Evolutionary conservation across 2,113 vertebrate genomes (phyloP).

Genomic region (Monopterus albus): DNA sequence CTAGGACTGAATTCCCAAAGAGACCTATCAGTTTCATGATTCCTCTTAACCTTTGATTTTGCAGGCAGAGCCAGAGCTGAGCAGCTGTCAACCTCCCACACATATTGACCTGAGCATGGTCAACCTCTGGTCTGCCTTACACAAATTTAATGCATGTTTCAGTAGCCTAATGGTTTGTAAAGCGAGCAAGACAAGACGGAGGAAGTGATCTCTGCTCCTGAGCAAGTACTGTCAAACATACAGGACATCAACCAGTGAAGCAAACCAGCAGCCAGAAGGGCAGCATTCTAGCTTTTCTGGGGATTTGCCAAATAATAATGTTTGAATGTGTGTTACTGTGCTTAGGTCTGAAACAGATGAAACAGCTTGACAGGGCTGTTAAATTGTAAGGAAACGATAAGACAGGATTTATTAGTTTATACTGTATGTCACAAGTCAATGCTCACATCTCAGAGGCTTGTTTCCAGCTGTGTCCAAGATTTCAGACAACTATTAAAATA

Average conservation of each 20-base stretch:
- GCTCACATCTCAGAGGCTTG: too few relatives aligned
- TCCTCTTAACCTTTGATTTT: constrained; percentile 52
- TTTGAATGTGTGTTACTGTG: not conserved
- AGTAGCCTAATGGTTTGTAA: constrained; percentile 9
- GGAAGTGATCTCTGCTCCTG: not conserved
- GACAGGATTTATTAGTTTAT: too few relatives aligned
- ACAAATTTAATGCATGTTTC: constrained; percentile 22
- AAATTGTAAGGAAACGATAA: too few relatives aligned
- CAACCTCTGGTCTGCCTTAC: constrained; percentile 13
- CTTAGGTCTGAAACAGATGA: not conserved
- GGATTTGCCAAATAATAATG: not conserved
- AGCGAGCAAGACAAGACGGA: constrained; percentile 25
- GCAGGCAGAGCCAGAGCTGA: constrained; percentile 3
- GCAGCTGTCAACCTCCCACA: constrained; percentile 50
- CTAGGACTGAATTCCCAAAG: constrained; percentile 55
- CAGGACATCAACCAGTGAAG: not conserved
- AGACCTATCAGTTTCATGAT: constrained; percentile 62
- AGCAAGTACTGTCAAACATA: not conserved
- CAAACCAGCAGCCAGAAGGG: not conserved
- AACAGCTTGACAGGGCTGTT: too few relatives aligned
- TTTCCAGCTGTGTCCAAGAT: too few relatives aligned
- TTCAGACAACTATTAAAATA: not conserved
- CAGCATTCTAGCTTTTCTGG: not conserved
- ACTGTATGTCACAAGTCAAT: too few relatives aligned
- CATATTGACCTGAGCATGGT: constrained; percentile 4